Percentiles rank a stretch among this genome's conserved stretches.
These are phyloP conservation scores for Coelopa pilipes DNA, from an alignment of 2,888 invertebrate species.

Conservation along the genomic window DNA sequence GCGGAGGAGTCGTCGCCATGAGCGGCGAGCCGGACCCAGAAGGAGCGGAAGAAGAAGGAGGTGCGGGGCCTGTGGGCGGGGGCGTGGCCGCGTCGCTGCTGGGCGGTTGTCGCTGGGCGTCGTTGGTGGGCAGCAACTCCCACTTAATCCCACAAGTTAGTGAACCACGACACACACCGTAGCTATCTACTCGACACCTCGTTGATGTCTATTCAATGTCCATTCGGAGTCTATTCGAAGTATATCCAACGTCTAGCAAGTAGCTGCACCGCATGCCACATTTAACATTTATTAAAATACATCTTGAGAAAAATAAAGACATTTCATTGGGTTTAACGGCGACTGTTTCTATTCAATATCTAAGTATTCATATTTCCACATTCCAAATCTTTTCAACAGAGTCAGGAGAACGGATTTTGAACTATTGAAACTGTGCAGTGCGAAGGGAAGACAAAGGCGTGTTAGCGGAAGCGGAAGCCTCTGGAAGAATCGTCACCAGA, in stretches of 20 bases:
- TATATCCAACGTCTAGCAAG: background rate
- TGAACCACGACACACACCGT: background rate
- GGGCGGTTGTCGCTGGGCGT: background rate
- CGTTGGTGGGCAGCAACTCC: constrained; percentile 1
- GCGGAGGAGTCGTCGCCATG: background rate
- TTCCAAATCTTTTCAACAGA: too few relatives aligned
- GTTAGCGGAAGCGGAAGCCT: too few relatives aligned
- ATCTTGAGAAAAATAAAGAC: background rate
- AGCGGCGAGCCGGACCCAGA: background rate
- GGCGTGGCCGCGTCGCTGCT: background rate
- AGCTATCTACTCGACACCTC: background rate
- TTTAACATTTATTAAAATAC: constrained; percentile 5
- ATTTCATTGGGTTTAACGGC: too few relatives aligned
- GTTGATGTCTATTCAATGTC: background rate
- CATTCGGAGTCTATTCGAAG: background rate
- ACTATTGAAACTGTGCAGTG: too few relatives aligned
- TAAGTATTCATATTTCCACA: too few relatives aligned
- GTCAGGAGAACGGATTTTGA: too few relatives aligned
- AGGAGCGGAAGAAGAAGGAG: background rate
- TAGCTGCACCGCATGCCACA: background rate
- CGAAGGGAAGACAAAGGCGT: too few relatives aligned
- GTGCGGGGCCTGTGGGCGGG: background rate
- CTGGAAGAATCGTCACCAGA: too few relatives aligned
- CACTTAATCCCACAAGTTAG: background rate
- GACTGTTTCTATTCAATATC: too few relatives aligned